Percentiles rank a stretch among this genome's conserved stretches.
Conservation (phyloP, 2,888 invertebrate genomes). For the Dasysyrphus tricinctus region DNA sequence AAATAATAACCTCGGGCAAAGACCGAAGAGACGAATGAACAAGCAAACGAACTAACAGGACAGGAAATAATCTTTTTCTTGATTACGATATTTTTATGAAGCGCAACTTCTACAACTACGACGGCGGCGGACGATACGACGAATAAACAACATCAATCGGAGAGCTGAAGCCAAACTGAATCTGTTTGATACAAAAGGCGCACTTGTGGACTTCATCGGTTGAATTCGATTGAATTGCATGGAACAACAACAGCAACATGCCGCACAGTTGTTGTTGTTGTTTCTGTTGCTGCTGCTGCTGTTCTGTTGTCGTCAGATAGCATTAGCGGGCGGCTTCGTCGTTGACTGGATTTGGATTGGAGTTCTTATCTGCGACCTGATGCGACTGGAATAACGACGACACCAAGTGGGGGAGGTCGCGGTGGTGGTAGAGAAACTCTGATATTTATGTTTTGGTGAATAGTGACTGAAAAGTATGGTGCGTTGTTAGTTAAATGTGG, state of each 20-base stretch:
- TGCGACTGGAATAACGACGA: slow-evolving; percentile 28
- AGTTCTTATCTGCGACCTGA: slow-evolving; percentile 31
- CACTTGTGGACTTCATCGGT: slow-evolving; percentile 73
- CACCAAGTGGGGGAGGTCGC: neutral
- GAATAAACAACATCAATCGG: slow-evolving; percentile 68
- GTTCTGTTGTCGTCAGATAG: neutral
- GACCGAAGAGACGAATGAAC: neutral
- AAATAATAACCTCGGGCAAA: neutral
- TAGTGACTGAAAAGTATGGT: slow-evolving; percentile 16
- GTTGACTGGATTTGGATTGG: slow-evolving; percentile 29
- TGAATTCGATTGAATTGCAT: slow-evolving; percentile 74
- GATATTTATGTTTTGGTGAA: slow-evolving; percentile 37
- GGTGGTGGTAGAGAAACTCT: neutral
- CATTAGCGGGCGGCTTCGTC: neutral
- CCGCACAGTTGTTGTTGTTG: slow-evolving; percentile 27
- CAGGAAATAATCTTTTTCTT: slow-evolving; percentile 21
- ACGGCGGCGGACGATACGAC: slow-evolving; percentile 9
- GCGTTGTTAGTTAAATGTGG: slow-evolving; percentile 36
- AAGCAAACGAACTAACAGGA: neutral
- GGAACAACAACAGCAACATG: slow-evolving; percentile 69
- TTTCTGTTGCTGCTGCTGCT: neutral
- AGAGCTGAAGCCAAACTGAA: slow-evolving; percentile 73
- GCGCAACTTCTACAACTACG: slow-evolving; percentile 42
- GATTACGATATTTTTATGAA: slow-evolving; percentile 22
- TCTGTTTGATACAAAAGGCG: slow-evolving; percentile 67